Evolutionary conservation across 2,797 vertebrate species (phyloP), one percentile per base, ranked within the genome.

Genomic region (Euthynnus affinis): DNA sequence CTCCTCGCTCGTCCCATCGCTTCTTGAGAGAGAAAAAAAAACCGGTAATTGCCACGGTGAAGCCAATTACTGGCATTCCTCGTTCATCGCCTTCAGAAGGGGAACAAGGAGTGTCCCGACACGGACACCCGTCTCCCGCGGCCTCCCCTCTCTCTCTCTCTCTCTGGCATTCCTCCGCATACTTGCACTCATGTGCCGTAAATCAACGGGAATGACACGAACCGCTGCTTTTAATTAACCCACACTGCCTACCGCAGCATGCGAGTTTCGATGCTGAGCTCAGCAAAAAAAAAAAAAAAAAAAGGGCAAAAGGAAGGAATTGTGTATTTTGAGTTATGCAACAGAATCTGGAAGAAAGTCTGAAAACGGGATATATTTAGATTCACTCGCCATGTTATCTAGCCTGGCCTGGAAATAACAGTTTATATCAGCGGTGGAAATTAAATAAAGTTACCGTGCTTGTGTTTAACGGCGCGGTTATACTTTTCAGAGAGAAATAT

Each of bases 141-240:
- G 82, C 81, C 85, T 87, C 74, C n/a, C 13, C 84, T n/a, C n/a
- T n/a, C n/a, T n/a, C n/a, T n/a, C n/a, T 29, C 27, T 29, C 27
- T 78, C 84, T 78, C 67, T 74, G 84, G 87, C 85, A 85, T 88
- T 57, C 84, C 62, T 10, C 77, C 17, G 53, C 88, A 89, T 86
- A 70, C 85, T 89, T 84, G 20, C 46, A 62, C 85, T 79, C 86
- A 83, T 86, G 86, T 84, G 81, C 86, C 84, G 81, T 76, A 71
- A 86, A 87, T 87, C 86, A 84, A 72, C 2, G 29, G 72, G 74
- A 88, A 78, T 53, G 60, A 84, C 46, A 55, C 56, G 75, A 68
- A 56, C 82, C 78, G 83, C 90, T 88, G 87, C 76, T 86, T 85
- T 84, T 84, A 75, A 86, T 89, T 72, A 85, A 72, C 74, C 75